Conservation (phyloP, 2,113 vertebrate genomes). For the Shinisaurus crocodilurus region DNA sequence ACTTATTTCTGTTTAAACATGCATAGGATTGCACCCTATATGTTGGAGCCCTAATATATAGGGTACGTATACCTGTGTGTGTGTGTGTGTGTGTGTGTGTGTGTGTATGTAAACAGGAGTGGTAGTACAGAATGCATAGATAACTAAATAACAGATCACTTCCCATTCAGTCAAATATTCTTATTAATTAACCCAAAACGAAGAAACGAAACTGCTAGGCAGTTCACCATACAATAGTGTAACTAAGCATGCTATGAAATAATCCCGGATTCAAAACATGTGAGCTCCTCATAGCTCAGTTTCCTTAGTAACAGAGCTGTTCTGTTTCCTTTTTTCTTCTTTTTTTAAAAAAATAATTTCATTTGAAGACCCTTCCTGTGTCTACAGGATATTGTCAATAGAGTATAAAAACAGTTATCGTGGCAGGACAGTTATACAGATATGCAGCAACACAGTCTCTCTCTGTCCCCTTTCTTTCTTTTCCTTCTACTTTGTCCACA, state of each 20-base stretch:
- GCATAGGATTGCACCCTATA: too few relatives aligned
- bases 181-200: slow-evolving; percentile 53
- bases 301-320: slow-evolving; percentile 72
- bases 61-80: too few relatives aligned
- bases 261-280: slow-evolving; percentile 35
- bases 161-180: slow-evolving; percentile 49
- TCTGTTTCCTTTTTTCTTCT: slow-evolving; percentile 48
- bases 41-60: not conserved
- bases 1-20: too few relatives aligned
- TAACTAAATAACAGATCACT: not conserved
- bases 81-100: not conserved
- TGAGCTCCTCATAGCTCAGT: slow-evolving; percentile 44
- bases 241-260: slow-evolving; percentile 33
- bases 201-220: slow-evolving; percentile 36
- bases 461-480: slow-evolving; percentile 2
- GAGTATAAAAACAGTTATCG: slow-evolving; percentile 66
- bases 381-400: slow-evolving; percentile 37
- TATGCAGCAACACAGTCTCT: slow-evolving; percentile 64
- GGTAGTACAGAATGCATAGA: not conserved
- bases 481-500: slow-evolving; percentile 46
- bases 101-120: not conserved
- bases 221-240: slow-evolving; percentile 17
- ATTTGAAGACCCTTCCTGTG: slow-evolving; percentile 56
- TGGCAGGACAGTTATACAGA: slow-evolving; percentile 52
- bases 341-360: slow-evolving; percentile 17